Percentiles rank a stretch among this genome's conserved stretches.
phyloP scores from a whole-genome alignment of 2,797 vertebrate genomes.

The Ctenopoma kingsleyae region DNA sequence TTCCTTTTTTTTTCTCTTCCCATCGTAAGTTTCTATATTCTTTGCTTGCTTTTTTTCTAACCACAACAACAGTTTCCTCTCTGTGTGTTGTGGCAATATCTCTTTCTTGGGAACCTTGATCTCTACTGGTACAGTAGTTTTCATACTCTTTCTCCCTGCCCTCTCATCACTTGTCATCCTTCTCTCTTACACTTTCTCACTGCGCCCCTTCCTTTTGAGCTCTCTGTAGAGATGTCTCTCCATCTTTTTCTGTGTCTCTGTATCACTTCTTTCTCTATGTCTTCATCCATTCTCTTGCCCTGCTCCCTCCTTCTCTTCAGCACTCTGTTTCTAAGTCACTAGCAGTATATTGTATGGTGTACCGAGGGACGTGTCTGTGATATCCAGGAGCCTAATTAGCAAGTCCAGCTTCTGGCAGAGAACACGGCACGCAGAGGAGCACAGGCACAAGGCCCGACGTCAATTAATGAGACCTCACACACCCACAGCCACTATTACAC shows the following conservation, averaged over 20 bases:
- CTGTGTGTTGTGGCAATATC: conserved; percentile 48
- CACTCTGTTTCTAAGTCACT: conserved; percentile 65
- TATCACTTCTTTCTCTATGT: conserved; percentile 25
- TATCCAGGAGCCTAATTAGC: conserved; percentile 87
- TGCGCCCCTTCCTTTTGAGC: conserved; percentile 28
- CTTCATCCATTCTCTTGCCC: conserved; percentile 29
- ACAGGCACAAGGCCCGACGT: conserved; percentile 72
- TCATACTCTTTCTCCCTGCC: conserved; percentile 37
- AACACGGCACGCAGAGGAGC: conserved; percentile 75
- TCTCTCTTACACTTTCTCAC: conserved; percentile 28
- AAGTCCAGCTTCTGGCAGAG: conserved; percentile 80
- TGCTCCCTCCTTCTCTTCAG: conserved; percentile 40
- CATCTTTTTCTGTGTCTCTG: conserved; percentile 46
- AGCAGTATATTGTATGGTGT: conserved; percentile 67
- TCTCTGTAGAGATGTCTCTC: conserved; percentile 50
- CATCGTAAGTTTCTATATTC: conserved; percentile 33
- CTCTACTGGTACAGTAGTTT: conserved; percentile 56
- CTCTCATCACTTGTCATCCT: conserved; percentile 65
- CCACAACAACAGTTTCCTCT: conserved; percentile 54
- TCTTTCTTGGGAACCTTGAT: conserved; percentile 50
- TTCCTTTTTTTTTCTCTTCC: conserved; percentile 37
- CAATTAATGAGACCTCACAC: conserved; percentile 85
- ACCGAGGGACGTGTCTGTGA: conserved; percentile 81
- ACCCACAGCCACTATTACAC: conserved; percentile 78
- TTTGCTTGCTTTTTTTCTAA: conserved; percentile 1